Conservation (phyloP, 2,797 vertebrate species). For the Pseudopleuronectes americanus region DNA sequence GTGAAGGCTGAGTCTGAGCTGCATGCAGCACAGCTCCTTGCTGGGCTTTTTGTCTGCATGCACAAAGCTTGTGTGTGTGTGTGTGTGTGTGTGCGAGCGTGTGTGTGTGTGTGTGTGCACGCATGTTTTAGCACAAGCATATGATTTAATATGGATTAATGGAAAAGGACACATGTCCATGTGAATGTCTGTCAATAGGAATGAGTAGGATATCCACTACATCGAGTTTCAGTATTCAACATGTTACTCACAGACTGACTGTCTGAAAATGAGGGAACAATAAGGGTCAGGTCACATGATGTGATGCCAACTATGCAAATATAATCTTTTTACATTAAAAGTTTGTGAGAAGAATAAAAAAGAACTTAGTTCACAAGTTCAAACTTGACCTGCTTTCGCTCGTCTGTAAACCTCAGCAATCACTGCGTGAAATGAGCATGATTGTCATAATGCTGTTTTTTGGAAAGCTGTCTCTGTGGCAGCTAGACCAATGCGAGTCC, state of each 20-base stretch:
- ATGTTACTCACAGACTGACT: no score
- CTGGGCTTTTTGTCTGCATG: not conserved
- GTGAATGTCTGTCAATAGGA: no score
- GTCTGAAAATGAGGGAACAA: no score
- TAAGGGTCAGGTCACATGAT: no score
- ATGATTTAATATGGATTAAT: no score
- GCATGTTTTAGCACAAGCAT: not conserved
- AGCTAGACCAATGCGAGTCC: not conserved
- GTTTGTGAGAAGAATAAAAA: no score
- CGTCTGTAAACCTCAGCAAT: not conserved
- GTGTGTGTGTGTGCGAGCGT: no score
- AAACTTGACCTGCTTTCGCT: not conserved
- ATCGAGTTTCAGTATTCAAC: not conserved
- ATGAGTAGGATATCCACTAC: no score
- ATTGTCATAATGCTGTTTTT: not conserved
- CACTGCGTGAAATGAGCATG: not conserved
- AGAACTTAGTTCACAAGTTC: no score
- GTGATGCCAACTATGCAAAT: no score
- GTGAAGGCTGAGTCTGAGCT: constrained; percentile 15
- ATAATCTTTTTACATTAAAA: no score
- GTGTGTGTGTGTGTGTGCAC: not conserved
- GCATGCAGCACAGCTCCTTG: constrained; percentile 6
- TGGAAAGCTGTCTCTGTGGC: not conserved
- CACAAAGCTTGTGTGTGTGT: not conserved
- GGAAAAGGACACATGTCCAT: no score